Conservation (phyloP, 1,140 invertebrate genomes). For the Rhopalosiphum padi region DNA sequence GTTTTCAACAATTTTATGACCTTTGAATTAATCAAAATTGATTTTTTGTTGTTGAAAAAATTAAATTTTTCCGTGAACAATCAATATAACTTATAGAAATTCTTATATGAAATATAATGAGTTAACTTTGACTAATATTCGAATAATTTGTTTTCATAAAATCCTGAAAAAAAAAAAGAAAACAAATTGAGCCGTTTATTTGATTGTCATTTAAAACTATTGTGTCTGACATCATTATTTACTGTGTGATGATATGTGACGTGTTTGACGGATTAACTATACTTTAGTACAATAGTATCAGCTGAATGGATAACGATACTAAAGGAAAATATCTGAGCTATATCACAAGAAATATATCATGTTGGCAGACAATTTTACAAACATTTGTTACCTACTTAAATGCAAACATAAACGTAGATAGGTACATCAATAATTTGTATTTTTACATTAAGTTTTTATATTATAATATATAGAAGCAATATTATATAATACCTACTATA, state of each 20-base stretch:
- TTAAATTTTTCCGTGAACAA: neutral
- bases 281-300: neutral
- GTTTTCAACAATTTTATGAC: neutral
- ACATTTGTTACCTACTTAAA: neutral
- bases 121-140: too few species aligned
- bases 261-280: neutral
- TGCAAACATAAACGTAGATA: neutral
- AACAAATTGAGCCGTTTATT: neutral
- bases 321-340: neutral
- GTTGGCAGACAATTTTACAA: neutral
- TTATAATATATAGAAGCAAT: neutral
- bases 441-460: neutral
- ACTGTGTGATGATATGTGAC: neutral
- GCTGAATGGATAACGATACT: neutral
- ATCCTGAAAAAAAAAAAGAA: neutral
- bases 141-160: neutral
- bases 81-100: neutral
- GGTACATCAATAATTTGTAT: neutral
- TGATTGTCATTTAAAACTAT: conserved; percentile 9
- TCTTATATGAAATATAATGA: neutral
- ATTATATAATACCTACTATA: neutral
- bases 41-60: neutral
- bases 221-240: neutral
- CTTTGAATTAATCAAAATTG: neutral
- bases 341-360: neutral